Base-by-base conservation (phyloP, 2,888 invertebrate genomes). In the Meliscaeva auricollis region DNA sequence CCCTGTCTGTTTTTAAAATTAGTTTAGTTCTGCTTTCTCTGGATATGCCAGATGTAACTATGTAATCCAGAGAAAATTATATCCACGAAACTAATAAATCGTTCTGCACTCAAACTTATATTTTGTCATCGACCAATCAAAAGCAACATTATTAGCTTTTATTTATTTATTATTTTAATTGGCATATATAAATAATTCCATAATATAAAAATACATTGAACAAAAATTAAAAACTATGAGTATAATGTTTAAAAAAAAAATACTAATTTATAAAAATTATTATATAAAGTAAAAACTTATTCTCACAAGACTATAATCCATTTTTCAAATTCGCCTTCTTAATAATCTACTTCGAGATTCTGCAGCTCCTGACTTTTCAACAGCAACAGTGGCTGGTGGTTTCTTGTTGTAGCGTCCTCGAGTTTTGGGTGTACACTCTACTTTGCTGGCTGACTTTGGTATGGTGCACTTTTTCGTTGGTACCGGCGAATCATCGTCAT, bases 311-410 rank as follows among this genome's bases (percentile, higher is more conserved):
- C 22, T 17, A 22, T n/a, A 1, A 1, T n/a, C 0, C 9, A 30
- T 84, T n/a, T n/a, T n/a, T n/a, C 54, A 84, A 76, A 84, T 84
- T 46, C 80, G 80, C 32, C 84, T 52, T 50, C 84, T 80, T 9
- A 84, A 35, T 5, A 75, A 17, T 15, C 60, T 84, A 8, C 52
- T 60, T 15, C 75, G 58, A 20, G 15, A 26, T 7, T 80, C 75
- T 5, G 11, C 52, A 17, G 66, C 66, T n/a, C 20, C 52, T 2
- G 80, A 41, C 11, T 84, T 80, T 4, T 30, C 35, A 22, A 64
- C 79, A 17, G 60, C 69, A 11, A 58, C 22, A 8, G 74, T 48
- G 6, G 75, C 62, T 11, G 80, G 60, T 7, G 58, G 54, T 46
- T 68, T 75, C 17, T 8, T 75, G 26, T 6, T 70, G 15, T 50